Conservation (phyloP, 2,888 invertebrate genomes). For the Bhutanitis thaidina region DNA sequence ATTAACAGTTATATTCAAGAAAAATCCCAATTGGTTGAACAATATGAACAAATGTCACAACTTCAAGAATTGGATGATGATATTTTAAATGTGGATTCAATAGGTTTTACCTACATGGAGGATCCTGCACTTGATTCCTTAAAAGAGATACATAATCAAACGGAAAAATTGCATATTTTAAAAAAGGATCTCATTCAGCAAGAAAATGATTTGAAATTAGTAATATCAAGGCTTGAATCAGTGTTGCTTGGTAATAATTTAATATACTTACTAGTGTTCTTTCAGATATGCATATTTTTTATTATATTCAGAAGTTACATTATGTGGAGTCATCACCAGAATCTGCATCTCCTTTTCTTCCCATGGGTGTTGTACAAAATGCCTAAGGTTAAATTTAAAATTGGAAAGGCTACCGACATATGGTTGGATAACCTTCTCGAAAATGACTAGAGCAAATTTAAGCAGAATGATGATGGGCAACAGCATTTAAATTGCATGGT, state of each 20-base stretch:
- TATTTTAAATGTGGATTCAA: slow-evolving; percentile 78
- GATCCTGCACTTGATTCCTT: slow-evolving; percentile 80
- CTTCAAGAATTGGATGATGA: slow-evolving; percentile 78
- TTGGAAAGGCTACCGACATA: too few species aligned
- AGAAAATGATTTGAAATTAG: slow-evolving; percentile 80
- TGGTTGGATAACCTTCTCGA: too few species aligned
- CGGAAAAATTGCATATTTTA: slow-evolving; percentile 81
- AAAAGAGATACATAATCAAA: slow-evolving; percentile 82
- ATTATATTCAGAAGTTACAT: too few species aligned
- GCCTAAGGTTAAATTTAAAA: too few species aligned
- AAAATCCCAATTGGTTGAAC: slow-evolving; percentile 83
- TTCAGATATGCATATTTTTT: too few species aligned
- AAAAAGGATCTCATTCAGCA: slow-evolving; percentile 82
- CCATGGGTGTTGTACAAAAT: too few species aligned
- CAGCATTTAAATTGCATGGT: too few species aligned
- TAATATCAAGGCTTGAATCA: slow-evolving; percentile 57
- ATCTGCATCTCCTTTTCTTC: too few species aligned
- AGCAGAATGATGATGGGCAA: too few species aligned
- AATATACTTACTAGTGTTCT: too few species aligned
- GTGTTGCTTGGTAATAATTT: slow-evolving; percentile 47
- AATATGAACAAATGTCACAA: slow-evolving; percentile 84
- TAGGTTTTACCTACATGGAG: slow-evolving; percentile 82
- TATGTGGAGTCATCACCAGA: too few species aligned
- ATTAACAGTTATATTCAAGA: slow-evolving; percentile 85
- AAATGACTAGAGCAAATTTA: too few species aligned